Evolutionary conservation across 37 sponge, comb jelly and placozoan genomes (phyloP).

Genomic region (Diacarnus erythraeanus): DNA sequence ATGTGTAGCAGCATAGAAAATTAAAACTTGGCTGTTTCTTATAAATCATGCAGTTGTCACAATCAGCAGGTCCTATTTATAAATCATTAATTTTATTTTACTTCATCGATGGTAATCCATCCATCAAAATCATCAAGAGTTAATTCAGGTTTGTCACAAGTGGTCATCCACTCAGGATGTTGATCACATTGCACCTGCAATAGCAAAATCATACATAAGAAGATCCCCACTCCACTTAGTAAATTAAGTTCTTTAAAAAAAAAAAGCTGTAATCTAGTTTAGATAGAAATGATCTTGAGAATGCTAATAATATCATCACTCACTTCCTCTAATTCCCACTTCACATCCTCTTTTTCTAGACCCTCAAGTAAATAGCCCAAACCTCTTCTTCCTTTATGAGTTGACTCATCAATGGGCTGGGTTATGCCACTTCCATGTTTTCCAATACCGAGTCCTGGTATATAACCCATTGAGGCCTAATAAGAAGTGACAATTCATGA

Average conservation of each 20-base stretch:
- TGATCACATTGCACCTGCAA: conserved; percentile 51
- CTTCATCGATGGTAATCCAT: conserved; percentile 55
- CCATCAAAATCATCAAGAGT: conserved; percentile 33
- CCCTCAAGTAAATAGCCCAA: conserved; percentile 47
- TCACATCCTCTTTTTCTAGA: conserved; percentile 55
- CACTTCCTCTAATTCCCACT: conserved; percentile 79
- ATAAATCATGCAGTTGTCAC: no score
- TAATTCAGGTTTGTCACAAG: conserved; percentile 15
- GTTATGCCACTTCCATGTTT: conserved; percentile 54
- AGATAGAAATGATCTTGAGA: not conserved
- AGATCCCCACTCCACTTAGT: not conserved
- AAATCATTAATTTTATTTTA: no score
- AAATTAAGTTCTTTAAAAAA: not conserved
- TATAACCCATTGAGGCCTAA: conserved; percentile 80
- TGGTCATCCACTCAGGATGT: conserved; percentile 62
- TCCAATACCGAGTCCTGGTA: conserved; percentile 70
- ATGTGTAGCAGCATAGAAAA: no score
- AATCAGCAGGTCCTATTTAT: no score
- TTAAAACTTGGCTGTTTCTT: no score
- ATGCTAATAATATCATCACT: not conserved
- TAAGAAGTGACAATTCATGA: not conserved
- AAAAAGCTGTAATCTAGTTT: not conserved
- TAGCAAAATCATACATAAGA: not conserved
- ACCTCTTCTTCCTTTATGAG: conserved; percentile 67
- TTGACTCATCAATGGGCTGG: conserved; percentile 61